Evolutionary conservation across 2,888 invertebrate species (phyloP), one percentile per base, ranked within the genome.

Genomic region (Latheticus oryzae): DNA sequence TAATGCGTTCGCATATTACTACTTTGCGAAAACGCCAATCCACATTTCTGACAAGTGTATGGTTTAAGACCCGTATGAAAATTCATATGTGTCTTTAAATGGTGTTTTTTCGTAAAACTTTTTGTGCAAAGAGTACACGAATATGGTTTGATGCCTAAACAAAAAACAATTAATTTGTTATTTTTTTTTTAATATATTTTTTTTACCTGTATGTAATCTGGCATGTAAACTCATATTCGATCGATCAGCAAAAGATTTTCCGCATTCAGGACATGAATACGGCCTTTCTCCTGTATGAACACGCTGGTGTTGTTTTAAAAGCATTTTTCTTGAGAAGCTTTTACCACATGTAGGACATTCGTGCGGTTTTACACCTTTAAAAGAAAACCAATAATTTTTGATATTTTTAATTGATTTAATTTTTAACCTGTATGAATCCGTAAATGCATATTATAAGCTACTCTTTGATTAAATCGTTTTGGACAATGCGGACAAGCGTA

Each of bases 371-470:
- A 90, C 83, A 5, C 90, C 85, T 84, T 67, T 0, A 73, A 75
- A 58, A 32, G 12, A 28, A 28, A 28, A n/a, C n/a, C n/a, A n/a
- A n/a, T n/a, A n/a, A n/a, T n/a, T n/a, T 21, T 28, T 28, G 11
- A 11, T 28, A 28, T 19, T 19, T 4, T 5, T 19, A 4, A 19
- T 19, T 19, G 5, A 4, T 19, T 19, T 19, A 19, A 19, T 19
- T 4, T 4, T 24, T 62, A 60, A 81, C 86, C 91, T 58, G 91
- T 91, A 71, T 92, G 91, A 55, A 92, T 91, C 56, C 91, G 81
- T 1, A 90, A 86, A 73, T 93, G 92, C 92, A 92, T 92, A 72
- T 92, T 92, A 78, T 91, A 93, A 4, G 92, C 92, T 2, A 93
- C 92, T 19, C 92, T 84, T 75, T 92, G 92, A 76, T 92, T 92